Base-by-base conservation (phyloP, 2,113 vertebrate species). In the Semicossyphus pulcher region DNA sequence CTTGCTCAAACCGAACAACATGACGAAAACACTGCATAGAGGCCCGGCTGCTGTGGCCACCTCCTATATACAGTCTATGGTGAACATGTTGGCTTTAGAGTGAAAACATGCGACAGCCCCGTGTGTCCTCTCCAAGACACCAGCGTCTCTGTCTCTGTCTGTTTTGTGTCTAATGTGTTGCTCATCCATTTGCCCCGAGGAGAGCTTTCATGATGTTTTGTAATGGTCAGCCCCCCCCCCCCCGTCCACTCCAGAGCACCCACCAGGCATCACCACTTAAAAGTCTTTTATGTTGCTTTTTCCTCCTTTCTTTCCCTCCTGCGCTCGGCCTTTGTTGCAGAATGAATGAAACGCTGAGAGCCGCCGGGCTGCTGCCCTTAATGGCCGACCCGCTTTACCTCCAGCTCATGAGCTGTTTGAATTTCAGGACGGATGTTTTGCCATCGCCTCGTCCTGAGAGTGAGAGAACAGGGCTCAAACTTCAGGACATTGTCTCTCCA, bases 201-300 rank as follows among this genome's bases (percentile, higher is more conserved):
- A 91, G 82, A 78, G 61, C 70, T 78, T 72, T 91, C 63, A 31
- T 64, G 78, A 83, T 74, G 83, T 82, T 77, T 80, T 91, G 85
- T 86, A 84, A 86, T 59, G 83, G 76, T 77, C 84, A 72, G 45
- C 91, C 87, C 70, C 73, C 63, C 63, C 64, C 23, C 34, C 78
- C 67, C 77, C 63, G 15, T 5, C 68, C 68, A 54, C 80, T 72
- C 80, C 45, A 64, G 9, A 34, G 64, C 31, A 25, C 68, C 83
- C 84, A 73, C 67, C 60, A 75, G 81, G 75, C 88, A 87, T 57
- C 71, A 79, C 51, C 87, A 88, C 87, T 92, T 78, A 80, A 67
- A 54, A 45, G 26, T 76, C 81, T 86, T 80, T 88, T 76, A 87
- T 79, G 78, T 67, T 51, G 73, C 81, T 61, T 70, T 59, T 81